A percentile compares a stretch with the other conserved stretches of the same genome.
phyloP scores from a whole-genome alignment of 2,113 vertebrate genomes.

The Vimba vimba region DNA sequence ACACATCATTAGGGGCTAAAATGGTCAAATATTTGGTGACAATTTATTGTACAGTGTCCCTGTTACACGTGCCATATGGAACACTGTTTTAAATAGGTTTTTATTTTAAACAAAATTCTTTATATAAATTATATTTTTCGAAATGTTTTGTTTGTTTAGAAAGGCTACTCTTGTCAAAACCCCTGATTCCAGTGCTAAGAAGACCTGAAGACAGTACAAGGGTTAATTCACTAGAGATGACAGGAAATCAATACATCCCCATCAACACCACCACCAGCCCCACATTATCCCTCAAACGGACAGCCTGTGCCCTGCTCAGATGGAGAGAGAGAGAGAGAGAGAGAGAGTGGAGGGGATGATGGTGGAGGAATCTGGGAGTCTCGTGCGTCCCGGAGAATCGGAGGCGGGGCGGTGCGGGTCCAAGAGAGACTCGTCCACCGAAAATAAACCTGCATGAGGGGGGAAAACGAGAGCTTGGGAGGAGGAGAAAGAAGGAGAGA shows the following conservation, averaged over 20 bases:
- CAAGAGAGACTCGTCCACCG: conserved; percentile 71
- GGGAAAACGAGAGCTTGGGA: conserved; percentile 50
- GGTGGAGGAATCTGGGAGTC: conserved; percentile 67
- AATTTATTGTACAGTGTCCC: no score
- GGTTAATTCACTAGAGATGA: background rate
- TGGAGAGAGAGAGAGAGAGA: conserved; percentile 32
- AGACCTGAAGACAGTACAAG: background rate
- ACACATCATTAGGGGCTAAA: background rate
- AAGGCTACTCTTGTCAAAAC: no score
- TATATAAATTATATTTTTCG: no score
- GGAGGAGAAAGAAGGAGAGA: conserved; percentile 34
- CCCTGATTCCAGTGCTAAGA: background rate
- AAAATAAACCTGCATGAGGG: conserved; percentile 77
- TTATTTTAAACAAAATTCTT: no score
- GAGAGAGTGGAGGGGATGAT: background rate
- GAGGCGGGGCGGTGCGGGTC: conserved; percentile 77
- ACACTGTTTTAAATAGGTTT: no score
- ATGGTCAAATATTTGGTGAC: background rate
- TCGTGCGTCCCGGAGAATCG: conserved; percentile 53
- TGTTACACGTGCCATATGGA: no score
- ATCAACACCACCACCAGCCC: background rate
- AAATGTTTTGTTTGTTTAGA: no score
- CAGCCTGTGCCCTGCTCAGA: background rate
- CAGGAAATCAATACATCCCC: background rate
- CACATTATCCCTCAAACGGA: background rate